A percentile compares a stretch with the other conserved stretches of the same genome.
Conservation (phyloP, 1,140 invertebrate species). For the Thereuonema tuberculata region DNA sequence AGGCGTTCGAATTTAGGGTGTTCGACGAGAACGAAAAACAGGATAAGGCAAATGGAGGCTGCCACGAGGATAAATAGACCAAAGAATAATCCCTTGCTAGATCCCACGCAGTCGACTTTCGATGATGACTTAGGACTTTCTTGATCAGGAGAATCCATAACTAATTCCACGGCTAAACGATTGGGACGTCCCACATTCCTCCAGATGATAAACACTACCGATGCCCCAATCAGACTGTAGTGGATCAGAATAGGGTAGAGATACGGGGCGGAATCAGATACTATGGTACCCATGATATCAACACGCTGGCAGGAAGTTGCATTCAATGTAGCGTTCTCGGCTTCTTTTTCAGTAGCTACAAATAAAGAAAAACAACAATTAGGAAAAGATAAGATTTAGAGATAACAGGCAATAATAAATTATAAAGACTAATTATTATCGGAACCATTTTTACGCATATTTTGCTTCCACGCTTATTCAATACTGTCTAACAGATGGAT, state of each 20-base stretch:
- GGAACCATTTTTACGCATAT: no score
- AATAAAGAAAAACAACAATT: not conserved
- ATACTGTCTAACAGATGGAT: no score
- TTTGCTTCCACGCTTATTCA: no score
- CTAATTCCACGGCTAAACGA: constrained; percentile 17
- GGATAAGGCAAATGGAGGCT: constrained; percentile 80
- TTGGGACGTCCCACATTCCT: constrained; percentile 67
- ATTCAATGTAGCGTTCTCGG: constrained; percentile 19
- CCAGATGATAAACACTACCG: constrained; percentile 96
- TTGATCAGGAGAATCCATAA: constrained; percentile 38
- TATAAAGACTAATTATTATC: no score
- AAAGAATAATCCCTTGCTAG: constrained; percentile 78
- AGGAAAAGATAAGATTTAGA: no score
- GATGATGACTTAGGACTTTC: constrained; percentile 40
- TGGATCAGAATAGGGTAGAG: constrained; percentile 94
- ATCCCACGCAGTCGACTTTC: constrained; percentile 78
- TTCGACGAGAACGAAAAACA: constrained; percentile 84
- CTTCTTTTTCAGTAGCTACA: not conserved
- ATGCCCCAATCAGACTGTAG: constrained; percentile 90
- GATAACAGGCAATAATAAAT: no score
- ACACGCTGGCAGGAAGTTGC: constrained; percentile 50
- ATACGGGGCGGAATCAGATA: constrained; percentile 78
- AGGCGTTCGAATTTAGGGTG: constrained; percentile 56
- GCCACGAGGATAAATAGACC: constrained; percentile 75
- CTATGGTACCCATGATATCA: constrained; percentile 85